A percentile compares a stretch with the other conserved stretches of the same genome.
phyloP scores from a whole-genome alignment of 2,797 vertebrate genomes.

The Lycodopsis pacificus region DNA sequence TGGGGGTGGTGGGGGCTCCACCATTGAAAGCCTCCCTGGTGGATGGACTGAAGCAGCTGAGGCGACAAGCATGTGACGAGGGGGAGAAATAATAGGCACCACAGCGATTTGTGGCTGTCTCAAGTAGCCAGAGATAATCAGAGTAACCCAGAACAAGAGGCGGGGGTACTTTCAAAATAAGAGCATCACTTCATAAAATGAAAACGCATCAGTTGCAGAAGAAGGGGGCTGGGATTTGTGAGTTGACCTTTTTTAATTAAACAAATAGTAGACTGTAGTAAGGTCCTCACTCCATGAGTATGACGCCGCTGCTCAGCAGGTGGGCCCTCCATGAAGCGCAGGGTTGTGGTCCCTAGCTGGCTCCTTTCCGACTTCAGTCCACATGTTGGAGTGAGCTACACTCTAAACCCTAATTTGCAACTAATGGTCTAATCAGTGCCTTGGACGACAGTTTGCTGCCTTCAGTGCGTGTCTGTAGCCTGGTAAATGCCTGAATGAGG shows the following conservation, averaged over 20 bases:
- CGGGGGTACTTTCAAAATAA: slow-evolving; percentile 51
- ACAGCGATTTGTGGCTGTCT: slow-evolving; percentile 45
- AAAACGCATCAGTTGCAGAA: background rate
- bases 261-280: background rate
- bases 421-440: background rate
- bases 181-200: background rate
- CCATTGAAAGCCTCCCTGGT: slow-evolving; percentile 49
- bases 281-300: background rate
- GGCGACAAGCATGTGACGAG: slow-evolving; percentile 69
- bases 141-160: background rate
- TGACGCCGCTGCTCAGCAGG: background rate
- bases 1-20: slow-evolving; percentile 40
- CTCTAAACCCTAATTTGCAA: background rate
- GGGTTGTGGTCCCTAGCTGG: background rate
- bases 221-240: background rate
- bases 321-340: background rate
- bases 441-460: background rate
- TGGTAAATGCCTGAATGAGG: background rate
- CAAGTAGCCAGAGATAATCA: background rate
- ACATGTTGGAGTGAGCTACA: background rate
- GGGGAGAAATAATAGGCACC: slow-evolving; percentile 59
- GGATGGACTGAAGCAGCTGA: slow-evolving; percentile 83
- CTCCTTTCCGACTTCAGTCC: background rate
- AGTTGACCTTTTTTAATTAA: background rate
- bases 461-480: background rate